Base-by-base conservation (phyloP, 2,888 invertebrate genomes). In the Epinotia nisella region DNA sequence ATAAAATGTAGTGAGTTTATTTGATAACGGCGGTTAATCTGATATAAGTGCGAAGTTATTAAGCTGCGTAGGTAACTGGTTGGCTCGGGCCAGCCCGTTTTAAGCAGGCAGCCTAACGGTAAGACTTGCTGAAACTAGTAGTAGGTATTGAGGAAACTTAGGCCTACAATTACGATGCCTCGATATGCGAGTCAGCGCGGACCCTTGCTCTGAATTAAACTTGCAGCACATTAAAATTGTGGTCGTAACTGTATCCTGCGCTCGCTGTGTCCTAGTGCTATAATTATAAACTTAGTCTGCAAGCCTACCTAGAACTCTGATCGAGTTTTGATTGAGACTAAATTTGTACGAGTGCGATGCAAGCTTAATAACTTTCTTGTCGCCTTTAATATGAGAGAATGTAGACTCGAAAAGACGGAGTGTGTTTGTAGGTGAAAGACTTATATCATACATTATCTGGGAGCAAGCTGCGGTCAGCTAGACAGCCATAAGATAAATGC, bases 81-180 rank as follows among this genome's bases (percentile, higher is more conserved):
- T 79, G 78, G 80, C 79, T 78, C 79, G 77, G 82, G 83, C 85
- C 83, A 84, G 78, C 78, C 76, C 75, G 76, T 78, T 84, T 79
- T 85, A 82, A 83, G 83, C 80, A 78, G 70, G 24, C 45, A 49
- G 41, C 3, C 75, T 87, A 90, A 88, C 90, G 87, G 89, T 84
- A 79, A 75, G 72, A 76, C 79, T 73, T 74, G 77, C 77, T 75
- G 78, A 80, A 81, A 78, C 78, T 76, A 74, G 74, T 77, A 70
- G 74, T n/a, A n/a, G n/a, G n/a, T 78, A 77, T 76, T 79, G 79
- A 80, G 82, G 77, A 75, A 85, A 83, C 81, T 78, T 70, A 76
- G 76, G 78, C 77, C 78, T 81, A 82, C 77, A 84, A 86, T 87
- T 86, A 84, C 81, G 78, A 75, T 78, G 78, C 78, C 83, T 85